A percentile compares a stretch with the other conserved stretches of the same genome.
Evolutionary conservation across 2,888 invertebrate species (phyloP).

Genomic region (Chydorus sphaericus): DNA sequence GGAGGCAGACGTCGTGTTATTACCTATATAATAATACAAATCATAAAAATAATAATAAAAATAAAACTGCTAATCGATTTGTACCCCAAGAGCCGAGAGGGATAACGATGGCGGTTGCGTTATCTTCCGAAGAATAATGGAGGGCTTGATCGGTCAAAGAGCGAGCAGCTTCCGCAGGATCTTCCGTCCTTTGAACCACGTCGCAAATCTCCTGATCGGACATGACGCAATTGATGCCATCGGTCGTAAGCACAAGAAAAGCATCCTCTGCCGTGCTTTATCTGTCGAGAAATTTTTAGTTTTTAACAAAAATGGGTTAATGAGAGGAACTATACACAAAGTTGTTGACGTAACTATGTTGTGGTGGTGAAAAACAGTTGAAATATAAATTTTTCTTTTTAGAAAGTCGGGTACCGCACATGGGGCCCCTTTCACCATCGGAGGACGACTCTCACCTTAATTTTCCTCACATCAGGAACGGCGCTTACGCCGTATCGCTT

Average conservation of each 20-base stretch:
- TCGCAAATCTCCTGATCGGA: conserved; percentile 34
- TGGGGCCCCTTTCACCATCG: too few relatives aligned
- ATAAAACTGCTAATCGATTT: conserved; percentile 16
- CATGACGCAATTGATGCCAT: conserved; percentile 34
- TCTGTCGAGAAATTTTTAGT: conserved; percentile 17
- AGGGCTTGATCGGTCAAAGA: conserved; percentile 33
- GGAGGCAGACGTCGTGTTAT: conserved; percentile 12
- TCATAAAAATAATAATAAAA: neutral
- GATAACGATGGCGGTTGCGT: conserved; percentile 33
- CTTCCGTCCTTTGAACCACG: conserved; percentile 29
- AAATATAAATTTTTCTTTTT: neutral
- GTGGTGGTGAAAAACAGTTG: too few relatives aligned
- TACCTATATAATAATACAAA: conserved; percentile 16
- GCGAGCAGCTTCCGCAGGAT: conserved; percentile 31
- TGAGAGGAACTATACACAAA: too few relatives aligned
- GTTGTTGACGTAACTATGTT: too few relatives aligned
- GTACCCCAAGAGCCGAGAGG: conserved; percentile 37
- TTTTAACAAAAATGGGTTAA: too few relatives aligned
- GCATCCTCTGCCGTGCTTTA: conserved; percentile 34
- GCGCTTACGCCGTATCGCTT: conserved; percentile 35
- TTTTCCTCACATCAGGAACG: conserved; percentile 28
- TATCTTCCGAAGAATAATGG: conserved; percentile 37
- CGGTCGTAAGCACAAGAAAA: conserved; percentile 33
- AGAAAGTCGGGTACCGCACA: too few relatives aligned
- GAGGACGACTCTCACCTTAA: conserved; percentile 26